Evolutionary conservation across 2,888 invertebrate genomes (phyloP).

Genomic region (Lasius fuliginosus): DNA sequence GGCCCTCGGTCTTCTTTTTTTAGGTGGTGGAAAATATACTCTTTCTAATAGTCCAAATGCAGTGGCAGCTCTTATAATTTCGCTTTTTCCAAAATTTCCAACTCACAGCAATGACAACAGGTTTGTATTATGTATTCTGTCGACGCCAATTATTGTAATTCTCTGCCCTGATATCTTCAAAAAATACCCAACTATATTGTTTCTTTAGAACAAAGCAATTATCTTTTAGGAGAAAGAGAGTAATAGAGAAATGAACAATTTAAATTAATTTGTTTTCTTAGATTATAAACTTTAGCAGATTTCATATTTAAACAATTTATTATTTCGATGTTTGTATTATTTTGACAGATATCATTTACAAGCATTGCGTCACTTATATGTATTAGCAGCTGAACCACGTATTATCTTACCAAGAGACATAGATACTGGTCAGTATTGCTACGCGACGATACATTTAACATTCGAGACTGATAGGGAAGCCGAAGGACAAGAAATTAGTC

Average conservation of each 20-base stretch:
- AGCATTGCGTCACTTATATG: constrained; percentile 98
- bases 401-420: constrained; percentile 95
- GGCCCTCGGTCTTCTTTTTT: constrained; percentile 96
- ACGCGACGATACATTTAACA: constrained; percentile 90
- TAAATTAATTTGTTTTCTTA: neutral
- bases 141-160: neutral
- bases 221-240: neutral
- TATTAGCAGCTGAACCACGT: constrained; percentile 96
- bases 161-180: neutral
- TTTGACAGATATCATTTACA: constrained; percentile 95
- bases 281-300: neutral
- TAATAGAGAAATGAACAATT: neutral
- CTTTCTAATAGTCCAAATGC: constrained; percentile 94
- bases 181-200: neutral
- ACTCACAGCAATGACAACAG: constrained; percentile 98
- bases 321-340: neutral
- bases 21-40: constrained; percentile 97
- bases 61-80: constrained; percentile 96
- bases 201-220: neutral
- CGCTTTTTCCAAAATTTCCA: constrained; percentile 99
- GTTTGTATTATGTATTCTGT: constrained; percentile 85
- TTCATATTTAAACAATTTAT: constrained; percentile 30
- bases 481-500: constrained; percentile 87
- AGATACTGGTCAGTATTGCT: constrained; percentile 92
- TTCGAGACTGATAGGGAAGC: constrained; percentile 86